Evolutionary conservation across 2,797 vertebrate species (phyloP), one percentile per base, ranked within the genome.

Genomic region (Thamnophis elegans): DNA sequence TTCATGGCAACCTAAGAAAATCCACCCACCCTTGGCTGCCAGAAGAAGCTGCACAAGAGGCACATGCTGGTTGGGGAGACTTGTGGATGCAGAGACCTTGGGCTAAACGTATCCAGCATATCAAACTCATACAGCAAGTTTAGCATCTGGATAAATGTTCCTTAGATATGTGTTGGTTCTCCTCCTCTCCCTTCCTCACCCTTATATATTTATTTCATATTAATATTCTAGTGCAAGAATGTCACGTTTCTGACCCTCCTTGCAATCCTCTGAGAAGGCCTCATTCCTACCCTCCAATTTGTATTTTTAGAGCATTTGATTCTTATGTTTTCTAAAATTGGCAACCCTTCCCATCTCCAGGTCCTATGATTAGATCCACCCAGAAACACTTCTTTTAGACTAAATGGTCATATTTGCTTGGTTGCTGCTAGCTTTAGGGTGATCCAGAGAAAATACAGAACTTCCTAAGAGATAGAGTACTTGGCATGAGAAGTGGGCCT

Each of bases 141-240:
- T 87, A 92, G 92, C 2, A 78, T 58, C 82, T 93, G 28, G 53
- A 0, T n/a, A 91, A 92, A 89, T 88, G 53, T 47, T 85, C 22
- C 5, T 68, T 86, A 16, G 28, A 3, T 93, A n/a, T 36, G 68
- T 54, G 59, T 78, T 59, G 0, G 0, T 42, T 36, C 88, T 85
- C 89, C 89, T 47, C 4, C 32, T 85, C 87, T 91, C 51, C 4
- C 32, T 28, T 32, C 55, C n/a, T 22, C 58, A 1, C 58, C 56
- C 78, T 51, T 0, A 55, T 91, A 78, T 90, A 59, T 73, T 3
- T 88, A 42, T 60, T 89, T 65, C 51, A 59, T 13, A 54, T 36
- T 42, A 78, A 88, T 53, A 47, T 22, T 25, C 26, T 53, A 28
- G 28, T 58, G 14, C 89, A 88, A 93, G 54, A 20, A 26, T 87